Percentiles rank a stretch among this genome's conserved stretches.
phyloP scores from a whole-genome alignment of 2,113 vertebrate species.

The Brachirus orientalis region DNA sequence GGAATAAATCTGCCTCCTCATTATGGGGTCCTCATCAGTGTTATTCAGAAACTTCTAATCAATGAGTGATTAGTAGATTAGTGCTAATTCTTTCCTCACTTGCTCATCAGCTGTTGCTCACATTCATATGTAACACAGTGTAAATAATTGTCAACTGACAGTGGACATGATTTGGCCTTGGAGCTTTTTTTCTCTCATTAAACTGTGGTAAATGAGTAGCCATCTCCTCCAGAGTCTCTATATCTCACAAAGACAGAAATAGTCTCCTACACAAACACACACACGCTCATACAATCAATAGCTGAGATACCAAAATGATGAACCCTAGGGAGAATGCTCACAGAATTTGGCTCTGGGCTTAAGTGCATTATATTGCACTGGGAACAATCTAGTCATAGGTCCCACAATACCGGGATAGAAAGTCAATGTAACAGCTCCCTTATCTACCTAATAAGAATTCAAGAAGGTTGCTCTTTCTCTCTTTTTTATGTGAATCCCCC shows the following conservation, averaged over 20 bases:
- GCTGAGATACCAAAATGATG: constrained; percentile 32
- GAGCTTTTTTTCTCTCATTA: constrained; percentile 59
- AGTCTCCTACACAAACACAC: constrained; percentile 4
- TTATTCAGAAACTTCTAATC: no score
- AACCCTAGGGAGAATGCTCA: constrained; percentile 26
- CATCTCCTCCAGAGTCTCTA: constrained; percentile 53
- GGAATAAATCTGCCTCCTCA: no score
- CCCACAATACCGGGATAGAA: constrained; percentile 17
- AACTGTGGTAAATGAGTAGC: constrained; percentile 49
- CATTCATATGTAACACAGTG: not conserved
- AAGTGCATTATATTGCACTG: constrained; percentile 7
- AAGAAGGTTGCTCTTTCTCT: constrained; percentile 30
- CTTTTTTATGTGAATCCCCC: constrained; percentile 40
- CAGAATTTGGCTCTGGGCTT: constrained; percentile 30
- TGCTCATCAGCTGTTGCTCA: not conserved
- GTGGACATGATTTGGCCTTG: constrained; percentile 60
- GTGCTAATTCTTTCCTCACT: not conserved
- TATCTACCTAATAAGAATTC: constrained; percentile 44
- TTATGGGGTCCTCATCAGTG: no score
- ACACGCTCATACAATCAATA: constrained; percentile 33
- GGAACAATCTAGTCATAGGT: constrained; percentile 29
- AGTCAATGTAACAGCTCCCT: constrained; percentile 46
- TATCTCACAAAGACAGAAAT: constrained; percentile 39
- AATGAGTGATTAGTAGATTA: no score
- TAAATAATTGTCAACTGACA: constrained; percentile 29